Evolutionary conservation across 23 tunicate species (phyloP).

Genomic region (Diplosoma virens): DNA sequence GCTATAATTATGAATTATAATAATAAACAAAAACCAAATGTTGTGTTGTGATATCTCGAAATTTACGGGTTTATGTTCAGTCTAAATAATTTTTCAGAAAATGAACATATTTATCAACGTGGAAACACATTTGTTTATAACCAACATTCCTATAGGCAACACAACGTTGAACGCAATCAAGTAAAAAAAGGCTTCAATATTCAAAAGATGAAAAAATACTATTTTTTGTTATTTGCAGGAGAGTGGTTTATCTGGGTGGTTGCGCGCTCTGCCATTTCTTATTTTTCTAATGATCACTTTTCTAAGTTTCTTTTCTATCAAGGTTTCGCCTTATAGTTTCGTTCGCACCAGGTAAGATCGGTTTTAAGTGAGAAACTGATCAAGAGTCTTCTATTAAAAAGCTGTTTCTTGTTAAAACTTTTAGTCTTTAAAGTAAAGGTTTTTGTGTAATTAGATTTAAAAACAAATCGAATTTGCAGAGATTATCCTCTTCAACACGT

Average conservation of each 20-base stretch:
- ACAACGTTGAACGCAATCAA: background rate
- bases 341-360: background rate
- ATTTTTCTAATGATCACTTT: background rate
- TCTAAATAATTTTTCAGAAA: slow-evolving; percentile 34
- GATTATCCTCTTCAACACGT: slow-evolving; percentile 33
- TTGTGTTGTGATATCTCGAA: background rate
- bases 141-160: slow-evolving; percentile 1
- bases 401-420: background rate
- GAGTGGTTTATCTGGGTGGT: background rate
- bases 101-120: slow-evolving; percentile 72
- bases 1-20: too few relatives aligned
- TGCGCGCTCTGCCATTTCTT: slow-evolving; percentile 3
- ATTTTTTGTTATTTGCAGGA: background rate
- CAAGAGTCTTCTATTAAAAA: too few relatives aligned
- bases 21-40: too few relatives aligned
- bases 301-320: background rate
- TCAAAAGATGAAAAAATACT: too few relatives aligned
- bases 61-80: background rate
- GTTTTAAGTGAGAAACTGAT: background rate
- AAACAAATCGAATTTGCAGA: too few relatives aligned
- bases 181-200: too few relatives aligned
- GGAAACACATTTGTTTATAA: slow-evolving; percentile 73
- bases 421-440: background rate
- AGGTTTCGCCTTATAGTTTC: background rate
- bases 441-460: too few relatives aligned